Percentiles rank a stretch among this genome's conserved stretches.
Conservation (phyloP, 2,113 vertebrate genomes). For the Melanerpes formicivorus region DNA sequence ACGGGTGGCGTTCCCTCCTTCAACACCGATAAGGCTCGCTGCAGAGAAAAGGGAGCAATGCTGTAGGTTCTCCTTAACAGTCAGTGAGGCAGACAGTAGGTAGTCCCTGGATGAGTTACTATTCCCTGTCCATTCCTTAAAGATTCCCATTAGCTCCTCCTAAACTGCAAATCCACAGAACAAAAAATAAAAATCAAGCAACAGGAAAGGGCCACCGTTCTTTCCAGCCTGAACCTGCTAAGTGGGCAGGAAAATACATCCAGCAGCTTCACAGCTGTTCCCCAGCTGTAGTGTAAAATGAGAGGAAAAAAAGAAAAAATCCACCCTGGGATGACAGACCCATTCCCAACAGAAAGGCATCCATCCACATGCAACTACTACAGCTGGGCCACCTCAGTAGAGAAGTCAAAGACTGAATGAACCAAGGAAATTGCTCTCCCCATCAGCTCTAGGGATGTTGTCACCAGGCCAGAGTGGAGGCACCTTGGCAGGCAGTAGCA, state of each 20-base stretch:
- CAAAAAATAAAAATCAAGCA: background rate
- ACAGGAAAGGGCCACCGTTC: background rate
- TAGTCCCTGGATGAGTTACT: background rate
- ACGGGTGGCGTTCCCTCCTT: slow-evolving; percentile 95
- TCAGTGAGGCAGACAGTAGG: background rate
- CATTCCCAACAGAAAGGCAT: background rate
- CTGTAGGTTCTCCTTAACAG: background rate
- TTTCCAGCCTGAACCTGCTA: background rate
- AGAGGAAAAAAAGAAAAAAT: background rate
- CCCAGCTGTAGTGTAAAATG: background rate
- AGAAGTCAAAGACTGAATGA: background rate
- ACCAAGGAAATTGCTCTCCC: background rate
- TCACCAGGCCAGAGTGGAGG: background rate
- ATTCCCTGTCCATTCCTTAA: background rate
- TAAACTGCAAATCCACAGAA: background rate
- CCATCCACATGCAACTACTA: background rate
- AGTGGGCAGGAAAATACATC: background rate
- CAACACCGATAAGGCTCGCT: slow-evolving; percentile 98
- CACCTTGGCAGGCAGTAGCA: background rate
- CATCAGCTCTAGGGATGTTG: background rate
- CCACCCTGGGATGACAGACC: background rate
- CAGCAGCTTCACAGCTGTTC: background rate
- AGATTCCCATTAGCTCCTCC: background rate
- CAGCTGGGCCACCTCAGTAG: rapidly evolving
- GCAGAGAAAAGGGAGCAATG: slow-evolving; percentile 43